phyloP scores from a whole-genome alignment of 2,113 vertebrate species.

The Dicaeum eximium region DNA sequence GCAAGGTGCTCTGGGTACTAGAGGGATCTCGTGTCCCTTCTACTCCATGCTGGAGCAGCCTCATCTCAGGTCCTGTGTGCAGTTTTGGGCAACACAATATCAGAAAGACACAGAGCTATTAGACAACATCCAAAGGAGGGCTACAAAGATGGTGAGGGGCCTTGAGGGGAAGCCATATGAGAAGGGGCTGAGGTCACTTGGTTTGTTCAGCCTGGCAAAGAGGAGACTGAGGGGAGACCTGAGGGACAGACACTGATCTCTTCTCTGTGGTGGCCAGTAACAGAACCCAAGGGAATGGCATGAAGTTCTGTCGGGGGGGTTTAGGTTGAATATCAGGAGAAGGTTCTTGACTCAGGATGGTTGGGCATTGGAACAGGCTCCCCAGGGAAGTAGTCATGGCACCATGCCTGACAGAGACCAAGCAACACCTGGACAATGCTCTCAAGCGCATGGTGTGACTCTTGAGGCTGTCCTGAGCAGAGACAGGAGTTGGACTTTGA shows the following conservation, averaged over 20 bases:
- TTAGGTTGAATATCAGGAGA: neutral
- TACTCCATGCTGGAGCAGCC: neutral
- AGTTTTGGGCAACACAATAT: neutral
- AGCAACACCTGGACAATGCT: neutral
- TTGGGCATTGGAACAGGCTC: neutral
- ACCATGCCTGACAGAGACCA: neutral
- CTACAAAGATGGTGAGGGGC: too few relatives aligned
- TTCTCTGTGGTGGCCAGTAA: neutral
- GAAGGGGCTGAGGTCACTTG: neutral
- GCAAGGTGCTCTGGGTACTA: neutral
- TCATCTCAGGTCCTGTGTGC: neutral
- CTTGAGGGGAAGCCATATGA: neutral
- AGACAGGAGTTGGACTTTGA: neutral
- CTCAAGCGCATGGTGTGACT: too few relatives aligned
- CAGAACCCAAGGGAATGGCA: rapidly evolving
- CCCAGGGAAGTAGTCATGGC: neutral
- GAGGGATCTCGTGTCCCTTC: neutral
- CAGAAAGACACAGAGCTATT: neutral
- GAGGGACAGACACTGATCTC: neutral
- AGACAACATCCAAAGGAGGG: neutral
- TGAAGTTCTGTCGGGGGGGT: neutral
- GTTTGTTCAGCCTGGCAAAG: neutral
- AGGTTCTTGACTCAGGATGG: neutral
- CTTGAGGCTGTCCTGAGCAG: neutral
- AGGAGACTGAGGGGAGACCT: neutral